Evolutionary conservation across 2,888 invertebrate species (phyloP).

Genomic region (Erpobdella octoculata): DNA sequence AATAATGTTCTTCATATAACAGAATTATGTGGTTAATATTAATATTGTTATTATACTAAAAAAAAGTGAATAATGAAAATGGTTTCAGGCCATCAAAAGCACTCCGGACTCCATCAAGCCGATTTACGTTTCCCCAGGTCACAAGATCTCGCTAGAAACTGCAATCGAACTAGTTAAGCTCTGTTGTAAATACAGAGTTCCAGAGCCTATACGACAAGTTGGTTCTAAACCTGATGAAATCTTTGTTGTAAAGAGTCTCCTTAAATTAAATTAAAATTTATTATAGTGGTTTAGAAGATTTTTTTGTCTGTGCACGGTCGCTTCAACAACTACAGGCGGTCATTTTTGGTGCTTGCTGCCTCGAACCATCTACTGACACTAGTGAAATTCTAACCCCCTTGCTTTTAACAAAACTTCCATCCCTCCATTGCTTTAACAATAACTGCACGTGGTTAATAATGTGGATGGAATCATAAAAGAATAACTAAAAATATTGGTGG

Average conservation of each 20-base stretch:
- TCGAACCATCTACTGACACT: too few relatives aligned
- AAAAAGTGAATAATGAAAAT: background rate
- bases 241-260: background rate
- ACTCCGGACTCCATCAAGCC: slow-evolving; percentile 44
- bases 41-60: too few relatives aligned
- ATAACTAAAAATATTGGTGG: too few relatives aligned
- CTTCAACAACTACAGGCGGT: background rate
- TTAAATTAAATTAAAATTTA: background rate
- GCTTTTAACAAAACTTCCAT: too few relatives aligned
- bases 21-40: too few relatives aligned
- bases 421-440: too few relatives aligned
- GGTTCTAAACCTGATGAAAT: background rate
- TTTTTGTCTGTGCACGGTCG: background rate
- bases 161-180: slow-evolving; percentile 44
- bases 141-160: slow-evolving; percentile 45
- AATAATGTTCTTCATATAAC: too few relatives aligned
- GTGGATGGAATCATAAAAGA: too few relatives aligned
- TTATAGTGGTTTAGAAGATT: background rate
- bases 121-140: slow-evolving; percentile 48
- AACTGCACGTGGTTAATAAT: too few relatives aligned
- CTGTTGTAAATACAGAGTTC: slow-evolving; percentile 46
- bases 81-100: slow-evolving; percentile 41
- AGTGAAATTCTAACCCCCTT: too few relatives aligned
- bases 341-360: background rate
- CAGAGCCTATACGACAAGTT: slow-evolving; percentile 49